Conservation (phyloP, 2,888 invertebrate species). For the Drosophila emarginata region DNA sequence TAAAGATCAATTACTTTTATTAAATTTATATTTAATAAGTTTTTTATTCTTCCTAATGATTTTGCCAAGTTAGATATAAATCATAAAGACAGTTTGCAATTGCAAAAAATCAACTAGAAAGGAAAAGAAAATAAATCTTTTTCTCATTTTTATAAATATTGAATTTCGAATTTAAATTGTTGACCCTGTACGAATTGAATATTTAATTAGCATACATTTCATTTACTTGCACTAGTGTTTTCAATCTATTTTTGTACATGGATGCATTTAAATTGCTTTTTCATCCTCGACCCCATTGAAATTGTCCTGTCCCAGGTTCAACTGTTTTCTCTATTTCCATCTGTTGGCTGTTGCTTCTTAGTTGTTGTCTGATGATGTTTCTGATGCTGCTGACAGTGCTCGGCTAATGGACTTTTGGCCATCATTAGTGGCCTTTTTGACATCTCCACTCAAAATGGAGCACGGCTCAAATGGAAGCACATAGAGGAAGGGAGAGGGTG, state of each 20-base stretch:
- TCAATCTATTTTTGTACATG: constrained; percentile 1
- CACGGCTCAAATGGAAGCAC: too few relatives aligned
- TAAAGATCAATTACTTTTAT: too few relatives aligned
- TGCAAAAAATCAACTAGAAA: too few relatives aligned
- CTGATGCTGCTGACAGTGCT: constrained; percentile 28
- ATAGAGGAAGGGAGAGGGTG: constrained; percentile 32
- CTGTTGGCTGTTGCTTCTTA: constrained; percentile 23
- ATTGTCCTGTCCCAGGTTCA: neutral
- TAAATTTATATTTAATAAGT: too few relatives aligned
- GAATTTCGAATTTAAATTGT: constrained; percentile 12
- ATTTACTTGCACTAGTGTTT: constrained; percentile 23
- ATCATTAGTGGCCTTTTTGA: constrained; percentile 55
- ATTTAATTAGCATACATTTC: constrained; percentile 25
- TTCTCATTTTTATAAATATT: neutral
- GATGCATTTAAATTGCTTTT: constrained; percentile 12
- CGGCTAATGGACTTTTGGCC: constrained; percentile 59
- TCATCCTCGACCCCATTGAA: neutral
- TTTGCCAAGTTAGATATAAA: too few relatives aligned
- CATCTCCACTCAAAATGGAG: constrained; percentile 21
- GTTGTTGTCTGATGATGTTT: constrained; percentile 28
- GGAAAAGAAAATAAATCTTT: neutral
- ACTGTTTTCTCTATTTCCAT: constrained; percentile 9
- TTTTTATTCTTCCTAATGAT: too few relatives aligned
- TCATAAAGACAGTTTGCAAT: too few relatives aligned
- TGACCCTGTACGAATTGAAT: constrained; percentile 9